A percentile compares a stretch with the other conserved stretches of the same genome.
Conservation (phyloP, 1,140 invertebrate genomes). For the Zaprionus camerounensis region DNA sequence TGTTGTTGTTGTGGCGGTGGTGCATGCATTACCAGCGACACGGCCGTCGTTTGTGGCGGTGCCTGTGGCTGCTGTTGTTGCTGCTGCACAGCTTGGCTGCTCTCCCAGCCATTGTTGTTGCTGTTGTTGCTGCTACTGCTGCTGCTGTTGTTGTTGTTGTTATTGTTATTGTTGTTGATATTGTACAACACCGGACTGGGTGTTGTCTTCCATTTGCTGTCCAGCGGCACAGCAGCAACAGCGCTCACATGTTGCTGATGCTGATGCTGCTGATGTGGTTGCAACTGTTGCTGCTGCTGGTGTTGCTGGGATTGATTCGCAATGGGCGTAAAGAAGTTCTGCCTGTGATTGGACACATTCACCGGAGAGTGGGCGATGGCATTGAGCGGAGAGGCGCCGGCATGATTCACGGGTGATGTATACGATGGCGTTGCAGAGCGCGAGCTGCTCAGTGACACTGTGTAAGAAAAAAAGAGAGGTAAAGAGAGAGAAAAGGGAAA, state of each 20-base stretch:
- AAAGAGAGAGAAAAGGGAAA: not conserved
- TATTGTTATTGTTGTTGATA: constrained; percentile 48
- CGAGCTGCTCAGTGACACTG: constrained; percentile 96
- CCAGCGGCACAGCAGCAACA: constrained; percentile 60
- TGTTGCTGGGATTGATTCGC: constrained; percentile 85
- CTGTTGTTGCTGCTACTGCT: constrained; percentile 58
- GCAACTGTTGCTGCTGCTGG: constrained; percentile 81
- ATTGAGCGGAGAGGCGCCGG: constrained; percentile 86
- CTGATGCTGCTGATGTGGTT: constrained; percentile 71
- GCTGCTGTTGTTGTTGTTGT: constrained; percentile 44
- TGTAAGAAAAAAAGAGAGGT: constrained; percentile 42
- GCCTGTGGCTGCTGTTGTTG: constrained; percentile 71
- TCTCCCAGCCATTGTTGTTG: constrained; percentile 67
- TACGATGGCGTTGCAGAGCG: constrained; percentile 94
- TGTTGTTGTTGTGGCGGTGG: constrained; percentile 84
- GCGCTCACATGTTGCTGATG: constrained; percentile 48
- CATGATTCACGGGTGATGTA: constrained; percentile 90
- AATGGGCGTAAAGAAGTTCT: constrained; percentile 95
- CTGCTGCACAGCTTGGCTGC: constrained; percentile 56
- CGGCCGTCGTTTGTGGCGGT: constrained; percentile 80
- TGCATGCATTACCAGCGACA: constrained; percentile 83
- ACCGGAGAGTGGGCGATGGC: constrained; percentile 89
- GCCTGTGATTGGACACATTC: constrained; percentile 86
- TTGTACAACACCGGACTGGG: constrained; percentile 82
- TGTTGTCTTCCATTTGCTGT: constrained; percentile 79